These are phyloP conservation scores for Heteronetta atricapilla DNA, from an alignment of 2,113 vertebrate species.

Conservation along the genomic window DNA sequence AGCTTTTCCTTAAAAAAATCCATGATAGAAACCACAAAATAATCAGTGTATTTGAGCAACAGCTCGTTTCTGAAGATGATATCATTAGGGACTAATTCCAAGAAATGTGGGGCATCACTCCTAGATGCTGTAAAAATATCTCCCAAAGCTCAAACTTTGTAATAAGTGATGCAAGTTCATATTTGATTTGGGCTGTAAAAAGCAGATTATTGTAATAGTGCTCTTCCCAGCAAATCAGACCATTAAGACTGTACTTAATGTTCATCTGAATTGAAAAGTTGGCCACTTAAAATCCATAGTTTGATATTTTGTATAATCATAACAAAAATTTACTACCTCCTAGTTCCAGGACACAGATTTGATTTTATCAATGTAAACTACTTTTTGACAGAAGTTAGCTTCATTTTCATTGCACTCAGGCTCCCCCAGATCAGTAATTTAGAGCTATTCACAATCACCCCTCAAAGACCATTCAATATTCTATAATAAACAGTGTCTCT, in stretches of 20 bases:
- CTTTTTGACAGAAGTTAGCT: conserved; percentile 8
- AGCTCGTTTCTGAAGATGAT: conserved; percentile 59
- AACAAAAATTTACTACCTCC: conserved; percentile 53
- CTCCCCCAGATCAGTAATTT: neutral
- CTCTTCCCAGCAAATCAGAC: conserved; percentile 68
- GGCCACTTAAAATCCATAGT: conserved; percentile 59
- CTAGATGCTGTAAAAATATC: conserved; percentile 51
- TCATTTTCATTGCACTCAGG: neutral
- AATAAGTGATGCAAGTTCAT: conserved; percentile 57
- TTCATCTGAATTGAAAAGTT: conserved; percentile 65
- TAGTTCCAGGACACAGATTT: conserved; percentile 44
- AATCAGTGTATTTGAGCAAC: conserved; percentile 48
- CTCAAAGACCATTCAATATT: neutral
- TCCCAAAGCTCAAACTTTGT: conserved; percentile 69
- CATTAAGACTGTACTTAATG: conserved; percentile 70
- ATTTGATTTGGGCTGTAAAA: conserved; percentile 66
- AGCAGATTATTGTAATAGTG: conserved; percentile 64
- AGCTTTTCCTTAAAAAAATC: conserved; percentile 25
- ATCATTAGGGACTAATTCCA: conserved; percentile 66
- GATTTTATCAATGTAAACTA: conserved; percentile 37
- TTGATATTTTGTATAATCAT: conserved; percentile 37
- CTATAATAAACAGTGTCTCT: neutral
- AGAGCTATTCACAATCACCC: neutral
- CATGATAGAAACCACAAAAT: conserved; percentile 52
- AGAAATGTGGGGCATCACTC: conserved; percentile 36